Base-by-base conservation (phyloP, 2,113 vertebrate genomes). In the Plotosus lineatus region DNA sequence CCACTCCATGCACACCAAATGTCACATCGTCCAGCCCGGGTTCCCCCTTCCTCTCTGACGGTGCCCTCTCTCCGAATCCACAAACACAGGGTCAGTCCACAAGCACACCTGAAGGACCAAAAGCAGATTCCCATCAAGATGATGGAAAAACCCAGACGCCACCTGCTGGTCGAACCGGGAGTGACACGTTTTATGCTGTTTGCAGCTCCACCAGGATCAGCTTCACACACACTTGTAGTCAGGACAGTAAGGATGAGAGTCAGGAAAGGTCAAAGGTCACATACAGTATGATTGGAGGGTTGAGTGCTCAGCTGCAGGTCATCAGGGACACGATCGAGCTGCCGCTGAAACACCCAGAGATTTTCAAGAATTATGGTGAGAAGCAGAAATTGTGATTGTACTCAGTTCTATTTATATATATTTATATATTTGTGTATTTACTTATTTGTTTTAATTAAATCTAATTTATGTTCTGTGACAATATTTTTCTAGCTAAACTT, bases 311-410 rank as follows among this genome's bases (percentile, higher is more conserved):
- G 86, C 84, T 99, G 85, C 92, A 90, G 73, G 92, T 89, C 75
- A 96, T 99, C 87, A 94, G 95, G 90, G 96, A 98, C 89, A 94
- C 94, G 2, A 91, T 99, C 40, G 96, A 99, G 88, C 91, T 99
- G 79, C 98, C 97, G 23, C 88, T 99, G 83, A 97, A 95, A 89
- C 95, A 94, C 60, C 93, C 97, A 0, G 93, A 95, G 77, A 90
- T 99, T 48, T 98, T 98, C 89, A 94, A 88, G 81, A 94, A 74
- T 83, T 98, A 96, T 0, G 97, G 97, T 99, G 94, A 50, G 77
- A 60, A 89, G n/a, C 6, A 40, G 4, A 17, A 3, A 31, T 10
- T 44, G 8, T 46, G 19, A 48, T n/a, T n/a, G n/a, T n/a, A n/a
- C n/a, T n/a, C n/a, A 75, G 4, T 58, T 6, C 44, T 6, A 46